Percentiles rank a stretch among this genome's conserved stretches.
phyloP scores from a whole-genome alignment of 2,113 vertebrate genomes.

The Thryonomys swinderianus region DNA sequence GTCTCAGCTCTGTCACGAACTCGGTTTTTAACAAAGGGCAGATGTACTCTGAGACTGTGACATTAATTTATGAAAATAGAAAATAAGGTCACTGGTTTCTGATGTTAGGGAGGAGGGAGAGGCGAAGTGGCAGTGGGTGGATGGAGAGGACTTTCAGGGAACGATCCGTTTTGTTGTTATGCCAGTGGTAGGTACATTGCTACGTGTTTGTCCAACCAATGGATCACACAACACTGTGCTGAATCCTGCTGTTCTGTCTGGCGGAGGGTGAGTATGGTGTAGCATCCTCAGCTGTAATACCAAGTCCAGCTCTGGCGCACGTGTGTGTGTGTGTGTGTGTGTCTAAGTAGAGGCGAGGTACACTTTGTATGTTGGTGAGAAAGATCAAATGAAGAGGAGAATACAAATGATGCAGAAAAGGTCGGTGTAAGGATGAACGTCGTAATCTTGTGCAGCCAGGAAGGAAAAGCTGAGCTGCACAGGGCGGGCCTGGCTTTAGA shows the following conservation, averaged over 20 bases:
- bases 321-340: background rate
- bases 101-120: too few species aligned
- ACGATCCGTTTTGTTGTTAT: too few species aligned
- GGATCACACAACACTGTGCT: too few species aligned
- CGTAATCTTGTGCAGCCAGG: background rate
- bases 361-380: background rate
- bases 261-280: too few species aligned
- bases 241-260: background rate
- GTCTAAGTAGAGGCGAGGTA: background rate
- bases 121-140: too few species aligned
- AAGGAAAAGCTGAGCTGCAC: background rate
- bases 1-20: background rate
- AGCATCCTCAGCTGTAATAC: background rate
- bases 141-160: too few species aligned
- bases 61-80: background rate
- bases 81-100: too few species aligned
- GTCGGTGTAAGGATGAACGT: background rate
- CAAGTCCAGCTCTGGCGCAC: background rate
- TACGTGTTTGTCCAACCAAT: too few species aligned
- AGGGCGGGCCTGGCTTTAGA: background rate
- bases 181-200: too few species aligned
- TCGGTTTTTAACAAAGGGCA: background rate
- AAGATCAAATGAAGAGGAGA: background rate
- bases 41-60: background rate
- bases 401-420: too few species aligned